Evolutionary conservation across 1,140 invertebrate species (phyloP), one percentile per base, ranked within the genome.

Genomic region (Aphelenchoides besseyi): DNA sequence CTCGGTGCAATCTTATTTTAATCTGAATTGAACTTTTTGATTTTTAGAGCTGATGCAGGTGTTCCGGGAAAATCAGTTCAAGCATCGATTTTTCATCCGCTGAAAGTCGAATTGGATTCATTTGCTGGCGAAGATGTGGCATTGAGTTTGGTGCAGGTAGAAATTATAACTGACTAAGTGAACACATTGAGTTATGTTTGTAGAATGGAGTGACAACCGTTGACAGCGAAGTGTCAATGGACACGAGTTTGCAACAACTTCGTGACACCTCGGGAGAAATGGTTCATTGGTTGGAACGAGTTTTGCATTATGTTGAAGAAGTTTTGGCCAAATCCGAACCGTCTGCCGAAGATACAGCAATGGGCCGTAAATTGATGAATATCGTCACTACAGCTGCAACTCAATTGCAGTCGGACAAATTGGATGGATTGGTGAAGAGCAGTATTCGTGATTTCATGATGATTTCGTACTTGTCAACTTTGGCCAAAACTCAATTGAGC

Each of bases 391-490:
- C 72, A 8, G 80, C 82, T 0, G 68, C 76, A 16, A 84, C 80
- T 52, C 78, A 84, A 29, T 54, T 82, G 33, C 80, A 78, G 36
- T 41, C 79, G 18, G 74, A 84, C 1, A 84, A 84, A 33, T 53
- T 84, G 9, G 79, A 82, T 33, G 66, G 48, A 33, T 61, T 82
- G 9, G 70, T 84, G 30, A 83, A 82, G 67, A 79, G 76, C 62
- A 77, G 66, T 26, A 28, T 84, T n/a, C 71, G 81, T 33, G 81
- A 82, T 62, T 84, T 82, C 66, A 76, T 81, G 52, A 82, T 82
- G 81, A 74, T 83, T 69, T 82, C 82, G 2, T 82, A 83, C 61
- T 67, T 83, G 23, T 73, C 81, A 16, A 75, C 75, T 48, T 54
- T 83, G 72, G 71, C 79, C 18, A 84, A 83, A 53, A 84, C 81